These are phyloP conservation scores for Lathronympha strigana DNA, from an alignment of 2,888 invertebrate species.

Conservation along the genomic window DNA sequence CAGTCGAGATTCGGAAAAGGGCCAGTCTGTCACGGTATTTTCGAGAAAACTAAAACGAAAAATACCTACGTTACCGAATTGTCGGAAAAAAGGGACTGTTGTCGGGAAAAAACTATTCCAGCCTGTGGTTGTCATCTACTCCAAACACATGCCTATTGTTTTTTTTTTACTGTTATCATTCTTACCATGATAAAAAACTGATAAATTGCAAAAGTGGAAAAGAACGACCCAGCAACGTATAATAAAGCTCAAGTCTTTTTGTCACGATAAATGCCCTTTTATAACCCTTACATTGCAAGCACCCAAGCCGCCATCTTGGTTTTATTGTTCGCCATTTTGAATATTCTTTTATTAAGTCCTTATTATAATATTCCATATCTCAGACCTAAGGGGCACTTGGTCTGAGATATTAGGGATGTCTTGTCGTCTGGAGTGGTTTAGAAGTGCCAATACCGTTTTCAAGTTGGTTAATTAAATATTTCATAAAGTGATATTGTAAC, in stretches of 20 bases:
- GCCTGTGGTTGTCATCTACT: no score
- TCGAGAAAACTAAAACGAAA: no score
- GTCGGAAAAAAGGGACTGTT: no score
- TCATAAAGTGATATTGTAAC: not conserved
- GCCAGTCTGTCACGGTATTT: no score
- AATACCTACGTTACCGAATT: no score
- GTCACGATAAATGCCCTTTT: conserved; percentile 34
- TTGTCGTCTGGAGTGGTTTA: conserved; percentile 34
- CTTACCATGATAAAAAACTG: no score
- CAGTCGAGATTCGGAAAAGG: no score
- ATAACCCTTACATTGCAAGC: conserved; percentile 50
- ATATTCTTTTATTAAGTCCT: conserved; percentile 71
- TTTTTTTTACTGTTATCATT: no score
- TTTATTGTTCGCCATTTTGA: conserved; percentile 69
- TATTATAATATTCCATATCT: conserved; percentile 64
- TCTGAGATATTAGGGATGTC: conserved; percentile 33
- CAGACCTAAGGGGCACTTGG: conserved; percentile 50
- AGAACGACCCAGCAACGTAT: no score
- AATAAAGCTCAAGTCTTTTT: conserved; percentile 36
- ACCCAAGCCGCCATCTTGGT: conserved; percentile 76
- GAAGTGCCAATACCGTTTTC: conserved; percentile 12
- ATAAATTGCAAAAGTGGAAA: no score
- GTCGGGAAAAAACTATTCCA: no score
- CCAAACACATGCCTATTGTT: no score
- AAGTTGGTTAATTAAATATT: conserved; percentile 9